Evolutionary conservation across 2,797 vertebrate genomes (phyloP).

Genomic region (Crax fasciolata): DNA sequence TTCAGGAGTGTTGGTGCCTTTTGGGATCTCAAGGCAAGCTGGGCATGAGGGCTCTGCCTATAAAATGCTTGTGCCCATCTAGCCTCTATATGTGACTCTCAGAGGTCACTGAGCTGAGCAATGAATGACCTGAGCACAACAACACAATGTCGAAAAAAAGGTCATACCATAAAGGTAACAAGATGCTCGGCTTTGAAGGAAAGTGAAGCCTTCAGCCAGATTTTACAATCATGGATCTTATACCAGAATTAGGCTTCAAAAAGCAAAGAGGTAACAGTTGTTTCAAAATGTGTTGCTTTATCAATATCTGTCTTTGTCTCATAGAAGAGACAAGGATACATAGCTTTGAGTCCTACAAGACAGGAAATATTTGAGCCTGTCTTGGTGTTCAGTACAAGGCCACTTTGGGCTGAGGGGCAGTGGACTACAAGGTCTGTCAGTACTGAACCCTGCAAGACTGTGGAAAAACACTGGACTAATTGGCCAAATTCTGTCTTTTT

Average conservation of each 20-base stretch:
- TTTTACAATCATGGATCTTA: not conserved
- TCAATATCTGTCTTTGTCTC: not conserved
- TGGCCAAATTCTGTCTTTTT: not conserved
- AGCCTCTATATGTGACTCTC: not conserved
- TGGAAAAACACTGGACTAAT: not conserved
- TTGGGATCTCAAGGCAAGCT: not conserved
- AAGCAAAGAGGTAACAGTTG: not conserved
- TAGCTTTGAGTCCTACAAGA: not conserved
- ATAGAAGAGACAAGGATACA: not conserved
- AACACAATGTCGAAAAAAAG: not conserved
- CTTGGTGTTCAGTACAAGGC: accelerated
- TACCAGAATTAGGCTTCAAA: not conserved
- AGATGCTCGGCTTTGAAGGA: not conserved
- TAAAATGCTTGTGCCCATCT: accelerated
- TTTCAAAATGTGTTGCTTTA: not conserved
- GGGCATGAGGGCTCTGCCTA: accelerated
- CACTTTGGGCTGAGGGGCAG: not conserved
- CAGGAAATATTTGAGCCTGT: not conserved
- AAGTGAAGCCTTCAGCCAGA: not conserved
- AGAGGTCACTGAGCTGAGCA: not conserved
- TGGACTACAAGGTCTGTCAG: too few species aligned
- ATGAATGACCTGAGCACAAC: not conserved
- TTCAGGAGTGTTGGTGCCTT: not conserved
- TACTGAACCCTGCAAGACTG: not conserved
- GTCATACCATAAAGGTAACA: not conserved